Base-by-base conservation (phyloP, 2,888 invertebrate genomes). In the Aradus depressus region DNA sequence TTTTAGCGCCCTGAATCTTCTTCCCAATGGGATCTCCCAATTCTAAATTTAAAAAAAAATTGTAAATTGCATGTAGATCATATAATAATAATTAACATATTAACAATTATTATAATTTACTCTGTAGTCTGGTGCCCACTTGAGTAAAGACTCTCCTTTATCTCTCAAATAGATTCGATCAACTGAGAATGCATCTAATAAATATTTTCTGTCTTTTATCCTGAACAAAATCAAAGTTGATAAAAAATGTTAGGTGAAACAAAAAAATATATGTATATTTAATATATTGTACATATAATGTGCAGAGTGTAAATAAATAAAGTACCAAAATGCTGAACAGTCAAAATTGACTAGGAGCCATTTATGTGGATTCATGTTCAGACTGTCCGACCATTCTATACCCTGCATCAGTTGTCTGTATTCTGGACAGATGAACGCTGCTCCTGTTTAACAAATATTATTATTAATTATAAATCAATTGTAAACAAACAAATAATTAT, bases 331-430 rank as follows among this genome's bases (percentile, higher is more conserved):
- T 0, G 90, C 84, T 0, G 92, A 91, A 64, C 95, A 95, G 67
- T 98, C 97, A 58, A 95, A 96, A 66, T 88, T 92, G 3, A 92
- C 84, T 51, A 92, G 75, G 71, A 97, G 75, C 84, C 93, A 95
- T 71, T 98, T 97, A 68, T 96, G 95, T 0, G 89, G 81, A 67
- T 98, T 98, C 56, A 93, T 81, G 67, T 91, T 91, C 62, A 95
- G 82, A 0, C 95, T 95, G 65, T 92, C 86, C 0, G 81, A 87
- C 51, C 77, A 76, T 67, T 96, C 78, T 4, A 88, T 67, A 0
- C 88, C 88, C 51, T 75, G 73, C 72, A 89, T 80, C 10, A 87
- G 69, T 59, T 84, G 73, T 47, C 87, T 77, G 66, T 82, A 90
- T 69, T 97, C 97, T 0, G 93, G 92, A 63, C 96, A 89, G 49